phyloP scores from a whole-genome alignment of 2,113 vertebrate species.

The Thamnophis sirtalis region DNA sequence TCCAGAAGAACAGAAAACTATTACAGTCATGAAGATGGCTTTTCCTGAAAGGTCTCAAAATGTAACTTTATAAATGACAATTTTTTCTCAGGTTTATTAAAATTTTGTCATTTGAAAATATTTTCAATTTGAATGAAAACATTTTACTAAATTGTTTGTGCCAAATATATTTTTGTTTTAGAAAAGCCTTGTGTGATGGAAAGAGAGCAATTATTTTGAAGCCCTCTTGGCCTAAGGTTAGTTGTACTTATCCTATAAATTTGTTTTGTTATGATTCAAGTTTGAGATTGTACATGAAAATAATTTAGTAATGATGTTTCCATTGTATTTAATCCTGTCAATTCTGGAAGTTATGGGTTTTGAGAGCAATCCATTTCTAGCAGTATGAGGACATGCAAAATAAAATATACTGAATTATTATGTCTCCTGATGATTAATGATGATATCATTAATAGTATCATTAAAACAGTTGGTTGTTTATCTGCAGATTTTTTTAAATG shows the following conservation, averaged over 20 bases:
- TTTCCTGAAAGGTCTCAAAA: not conserved
- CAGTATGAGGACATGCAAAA: not conserved
- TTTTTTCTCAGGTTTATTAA: not conserved
- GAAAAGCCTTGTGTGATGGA: constrained; percentile 84
- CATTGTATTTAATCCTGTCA: not conserved
- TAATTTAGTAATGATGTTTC: not conserved
- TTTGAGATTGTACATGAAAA: not conserved
- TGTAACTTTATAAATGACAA: not conserved
- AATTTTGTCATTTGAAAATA: not conserved
- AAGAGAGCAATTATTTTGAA: constrained; percentile 84
- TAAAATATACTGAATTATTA: not conserved
- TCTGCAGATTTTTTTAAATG: not conserved
- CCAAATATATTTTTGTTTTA: constrained; percentile 52
- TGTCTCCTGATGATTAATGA: not conserved
- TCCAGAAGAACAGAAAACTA: not conserved
- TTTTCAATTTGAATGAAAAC: not conserved
- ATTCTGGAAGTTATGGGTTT: not conserved
- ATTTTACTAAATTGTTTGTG: not conserved
- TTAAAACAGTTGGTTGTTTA: not conserved
- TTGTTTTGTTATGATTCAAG: not conserved
- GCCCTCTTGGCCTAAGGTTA: constrained; percentile 89
- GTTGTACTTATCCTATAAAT: constrained; percentile 18
- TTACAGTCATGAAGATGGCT: not conserved
- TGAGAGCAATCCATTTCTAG: not conserved
- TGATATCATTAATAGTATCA: not conserved